Conservation (phyloP, 2,888 invertebrate genomes). For the Apamea epomidion region DNA sequence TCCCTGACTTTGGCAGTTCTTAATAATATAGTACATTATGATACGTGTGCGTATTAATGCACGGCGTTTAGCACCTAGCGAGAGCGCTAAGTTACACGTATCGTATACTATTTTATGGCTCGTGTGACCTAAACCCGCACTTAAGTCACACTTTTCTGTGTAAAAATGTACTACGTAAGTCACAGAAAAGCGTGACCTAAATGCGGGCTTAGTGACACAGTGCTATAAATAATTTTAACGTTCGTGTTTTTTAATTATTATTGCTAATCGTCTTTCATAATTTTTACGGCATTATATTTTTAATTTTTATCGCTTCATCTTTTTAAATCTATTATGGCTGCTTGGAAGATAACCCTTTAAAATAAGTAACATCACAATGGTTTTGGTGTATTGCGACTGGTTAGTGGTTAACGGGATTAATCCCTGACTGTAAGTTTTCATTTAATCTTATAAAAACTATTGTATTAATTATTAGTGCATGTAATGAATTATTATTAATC, state of each 20-base stretch:
- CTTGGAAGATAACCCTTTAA: background rate
- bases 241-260: background rate
- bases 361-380: background rate
- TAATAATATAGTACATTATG: background rate
- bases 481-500: slow-evolving; percentile 3
- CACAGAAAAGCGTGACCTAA: background rate
- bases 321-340: background rate
- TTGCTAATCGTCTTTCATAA: background rate
- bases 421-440: background rate
- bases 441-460: background rate
- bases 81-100: too few species aligned
- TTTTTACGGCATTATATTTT: background rate
- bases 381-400: background rate
- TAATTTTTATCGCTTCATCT: background rate
- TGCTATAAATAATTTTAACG: background rate
- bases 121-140: too few species aligned
- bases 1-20: background rate
- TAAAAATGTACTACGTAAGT: background rate
- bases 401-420: background rate
- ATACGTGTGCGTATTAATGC: too few species aligned
- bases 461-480: background rate
- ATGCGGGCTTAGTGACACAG: too few species aligned
- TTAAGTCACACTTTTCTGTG: too few species aligned
- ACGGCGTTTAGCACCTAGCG: too few species aligned
- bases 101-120: too few species aligned